These are phyloP conservation scores for Anthopleura sola DNA, from an alignment of 64 coral and sea anemone genomes.

Conservation along the genomic window DNA sequence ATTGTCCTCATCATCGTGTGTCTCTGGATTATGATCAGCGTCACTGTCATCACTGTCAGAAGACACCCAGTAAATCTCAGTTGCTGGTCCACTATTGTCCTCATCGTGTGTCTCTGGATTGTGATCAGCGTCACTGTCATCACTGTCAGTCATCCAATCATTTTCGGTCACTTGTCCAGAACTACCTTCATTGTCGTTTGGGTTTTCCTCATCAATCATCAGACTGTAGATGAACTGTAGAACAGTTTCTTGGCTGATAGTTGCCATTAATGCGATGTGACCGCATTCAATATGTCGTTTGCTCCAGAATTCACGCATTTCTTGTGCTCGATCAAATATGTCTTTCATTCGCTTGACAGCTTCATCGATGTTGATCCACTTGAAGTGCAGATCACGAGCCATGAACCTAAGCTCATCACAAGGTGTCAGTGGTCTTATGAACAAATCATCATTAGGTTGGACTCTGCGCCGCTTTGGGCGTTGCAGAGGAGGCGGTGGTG, in stretches of 20 bases:
- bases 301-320: neutral
- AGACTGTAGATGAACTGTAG: neutral
- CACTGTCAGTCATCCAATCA: neutral
- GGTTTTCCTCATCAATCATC: neutral
- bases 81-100: neutral
- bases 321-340: neutral
- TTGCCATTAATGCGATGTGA: neutral
- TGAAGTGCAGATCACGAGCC: constrained; percentile 12
- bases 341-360: constrained; percentile 4
- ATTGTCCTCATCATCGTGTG: neutral
- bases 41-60: neutral
- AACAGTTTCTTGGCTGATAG: constrained; percentile 8
- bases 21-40: too few species aligned
- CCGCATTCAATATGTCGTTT: neutral
- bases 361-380: neutral
- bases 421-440: neutral
- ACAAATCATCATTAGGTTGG: neutral
- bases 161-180: neutral
- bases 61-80: neutral
- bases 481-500: neutral
- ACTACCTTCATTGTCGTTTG: neutral
- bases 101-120: neutral
- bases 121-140: neutral
- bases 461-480: neutral
- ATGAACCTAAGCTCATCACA: constrained; percentile 8